These are phyloP conservation scores for Nesogale talazaci DNA, from an alignment of 2,113 vertebrate genomes.

Conservation along the genomic window DNA sequence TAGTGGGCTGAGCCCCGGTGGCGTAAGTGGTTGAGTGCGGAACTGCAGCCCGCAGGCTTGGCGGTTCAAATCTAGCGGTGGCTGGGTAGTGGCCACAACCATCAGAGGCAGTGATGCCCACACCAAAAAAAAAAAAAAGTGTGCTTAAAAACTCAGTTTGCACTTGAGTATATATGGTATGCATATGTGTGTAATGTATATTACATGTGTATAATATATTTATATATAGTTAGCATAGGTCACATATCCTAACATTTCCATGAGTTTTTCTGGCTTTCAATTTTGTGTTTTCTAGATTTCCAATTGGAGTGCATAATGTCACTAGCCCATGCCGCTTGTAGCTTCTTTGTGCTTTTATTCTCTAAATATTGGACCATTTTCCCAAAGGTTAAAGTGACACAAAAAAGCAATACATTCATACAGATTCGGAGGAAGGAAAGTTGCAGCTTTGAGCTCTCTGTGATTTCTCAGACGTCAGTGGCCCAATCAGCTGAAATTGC, in stretches of 20 bases:
- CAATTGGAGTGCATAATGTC: conserved; percentile 77
- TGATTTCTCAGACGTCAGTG: conserved; percentile 80
- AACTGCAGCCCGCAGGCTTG: too few species aligned
- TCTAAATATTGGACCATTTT: conserved; percentile 83
- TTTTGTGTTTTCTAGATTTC: conserved; percentile 61
- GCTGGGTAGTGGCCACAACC: too few species aligned
- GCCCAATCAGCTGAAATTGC: conserved; percentile 85
- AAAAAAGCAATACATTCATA: conserved; percentile 83
- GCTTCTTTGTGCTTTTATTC: conserved; percentile 80
- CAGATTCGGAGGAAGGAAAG: conserved; percentile 83
- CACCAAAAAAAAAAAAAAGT: too few species aligned
- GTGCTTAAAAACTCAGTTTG: too few species aligned
- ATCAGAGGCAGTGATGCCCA: too few species aligned
- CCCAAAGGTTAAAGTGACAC: conserved; percentile 82
- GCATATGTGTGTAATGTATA: too few species aligned
- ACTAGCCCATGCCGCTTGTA: conserved; percentile 65
- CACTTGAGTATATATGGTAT: too few species aligned
- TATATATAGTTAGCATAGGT: background rate
- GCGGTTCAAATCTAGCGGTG: too few species aligned
- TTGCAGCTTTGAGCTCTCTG: conserved; percentile 78
- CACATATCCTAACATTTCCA: conserved; percentile 50
- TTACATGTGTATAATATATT: too few species aligned
- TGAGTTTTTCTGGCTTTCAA: conserved; percentile 46
- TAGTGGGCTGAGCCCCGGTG: too few species aligned
- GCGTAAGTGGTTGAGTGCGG: too few species aligned